Percentiles rank a stretch among this genome's conserved stretches.
Evolutionary conservation across 2,888 invertebrate genomes (phyloP).

Genomic region (Tenthredo scrophulariae): DNA sequence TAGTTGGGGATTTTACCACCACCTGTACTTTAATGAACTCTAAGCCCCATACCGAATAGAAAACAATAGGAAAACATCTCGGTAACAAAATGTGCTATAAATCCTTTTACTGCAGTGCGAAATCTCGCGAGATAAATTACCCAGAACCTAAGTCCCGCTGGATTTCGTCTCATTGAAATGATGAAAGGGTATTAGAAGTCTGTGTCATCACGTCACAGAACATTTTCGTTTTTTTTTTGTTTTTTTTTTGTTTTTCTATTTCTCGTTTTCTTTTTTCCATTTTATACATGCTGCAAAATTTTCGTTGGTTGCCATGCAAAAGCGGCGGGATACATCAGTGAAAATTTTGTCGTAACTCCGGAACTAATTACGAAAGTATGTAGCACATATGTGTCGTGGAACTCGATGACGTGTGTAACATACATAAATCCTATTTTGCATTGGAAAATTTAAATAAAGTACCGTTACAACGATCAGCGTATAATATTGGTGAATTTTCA

Average conservation of each 20-base stretch:
- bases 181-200: background rate
- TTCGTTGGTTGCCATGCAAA: background rate
- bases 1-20: conserved; percentile 57
- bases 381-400: background rate
- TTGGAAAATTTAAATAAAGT: conserved; percentile 4
- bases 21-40: conserved; percentile 59
- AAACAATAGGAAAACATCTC: conserved; percentile 21
- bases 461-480: background rate
- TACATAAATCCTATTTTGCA: background rate
- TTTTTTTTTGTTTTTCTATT: no score
- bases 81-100: conserved; percentile 23
- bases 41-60: conserved; percentile 49
- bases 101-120: background rate
- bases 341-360: background rate
- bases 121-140: background rate
- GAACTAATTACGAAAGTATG: background rate
- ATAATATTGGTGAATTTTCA: conserved; percentile 21
- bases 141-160: background rate
- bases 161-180: background rate
- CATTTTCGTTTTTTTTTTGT: no score
- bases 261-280: background rate
- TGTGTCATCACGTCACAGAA: background rate
- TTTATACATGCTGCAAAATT: background rate
- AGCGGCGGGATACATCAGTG: background rate
- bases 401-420: background rate